Percentiles rank a stretch among this genome's conserved stretches.
These are phyloP conservation scores for Teleiodes luculella DNA, from an alignment of 2,888 invertebrate species.

Conservation along the genomic window DNA sequence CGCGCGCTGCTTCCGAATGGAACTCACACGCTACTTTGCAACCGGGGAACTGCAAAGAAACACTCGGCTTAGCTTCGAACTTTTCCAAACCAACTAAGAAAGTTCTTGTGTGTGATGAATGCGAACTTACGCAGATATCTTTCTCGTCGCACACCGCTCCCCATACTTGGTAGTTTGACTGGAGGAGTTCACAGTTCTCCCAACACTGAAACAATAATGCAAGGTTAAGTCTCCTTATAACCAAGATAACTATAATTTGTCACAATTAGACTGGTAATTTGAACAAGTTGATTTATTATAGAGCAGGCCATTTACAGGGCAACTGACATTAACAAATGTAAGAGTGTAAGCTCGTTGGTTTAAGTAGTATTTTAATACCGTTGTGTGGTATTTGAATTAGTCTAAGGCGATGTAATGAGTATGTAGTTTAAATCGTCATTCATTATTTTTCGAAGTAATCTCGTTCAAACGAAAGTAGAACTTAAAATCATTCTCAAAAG, in stretches of 20 bases:
- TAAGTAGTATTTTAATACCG: conserved; percentile 33
- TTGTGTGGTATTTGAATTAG: conserved; percentile 44
- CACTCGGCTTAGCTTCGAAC: conserved; percentile 8
- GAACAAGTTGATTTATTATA: conserved; percentile 43
- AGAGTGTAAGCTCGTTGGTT: conserved; percentile 33
- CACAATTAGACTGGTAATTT: conserved; percentile 44
- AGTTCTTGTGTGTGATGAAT: not conserved
- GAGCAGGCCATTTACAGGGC: conserved; percentile 41
- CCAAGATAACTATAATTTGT: conserved; percentile 27
- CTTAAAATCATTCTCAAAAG: no score
- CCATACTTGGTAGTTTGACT: conserved; percentile 85
- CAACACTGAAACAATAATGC: conserved; percentile 83
- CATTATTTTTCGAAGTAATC: conserved; percentile 49
- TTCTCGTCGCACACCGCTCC: conserved; percentile 84
- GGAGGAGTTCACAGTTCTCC: conserved; percentile 86
- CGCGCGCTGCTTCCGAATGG: conserved; percentile 80
- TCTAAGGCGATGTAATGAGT: conserved; percentile 40
- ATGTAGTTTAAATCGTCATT: conserved; percentile 25
- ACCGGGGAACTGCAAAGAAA: conserved; percentile 81
- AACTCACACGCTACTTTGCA: conserved; percentile 85
- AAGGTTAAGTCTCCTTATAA: conserved; percentile 23
- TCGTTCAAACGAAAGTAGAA: conserved; percentile 39
- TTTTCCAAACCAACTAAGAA: not conserved
- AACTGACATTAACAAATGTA: conserved; percentile 42
- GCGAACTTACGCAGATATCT: conserved; percentile 84